phyloP scores from a whole-genome alignment of 2,113 vertebrate genomes.

The Chaetops frenatus region DNA sequence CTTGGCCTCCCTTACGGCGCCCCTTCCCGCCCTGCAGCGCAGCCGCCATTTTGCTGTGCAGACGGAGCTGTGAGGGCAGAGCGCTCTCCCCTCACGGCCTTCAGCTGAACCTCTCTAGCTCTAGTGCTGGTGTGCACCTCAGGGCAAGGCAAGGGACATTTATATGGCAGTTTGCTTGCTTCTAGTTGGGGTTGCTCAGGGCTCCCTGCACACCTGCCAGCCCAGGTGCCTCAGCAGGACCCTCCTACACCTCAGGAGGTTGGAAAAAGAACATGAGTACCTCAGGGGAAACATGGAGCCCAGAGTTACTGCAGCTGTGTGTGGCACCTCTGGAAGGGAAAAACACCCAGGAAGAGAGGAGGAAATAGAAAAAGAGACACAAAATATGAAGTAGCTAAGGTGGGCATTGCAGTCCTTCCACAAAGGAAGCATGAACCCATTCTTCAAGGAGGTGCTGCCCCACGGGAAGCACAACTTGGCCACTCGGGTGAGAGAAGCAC shows the following conservation, averaged over 20 bases:
- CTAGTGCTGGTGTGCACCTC: neutral
- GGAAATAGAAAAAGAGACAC: neutral
- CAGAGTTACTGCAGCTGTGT: neutral
- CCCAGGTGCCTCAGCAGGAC: accelerated
- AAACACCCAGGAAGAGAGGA: neutral
- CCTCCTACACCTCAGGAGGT: neutral
- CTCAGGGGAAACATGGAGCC: neutral
- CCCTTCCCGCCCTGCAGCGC: neutral
- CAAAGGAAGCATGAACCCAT: neutral
- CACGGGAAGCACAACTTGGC: neutral
- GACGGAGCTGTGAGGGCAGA: neutral
- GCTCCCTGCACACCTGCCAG: neutral
- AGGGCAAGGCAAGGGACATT: neutral
- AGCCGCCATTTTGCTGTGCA: neutral
- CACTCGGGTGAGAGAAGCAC: accelerated
- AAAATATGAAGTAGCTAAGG: neutral
- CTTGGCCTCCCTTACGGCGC: accelerated
- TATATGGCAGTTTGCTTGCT: neutral
- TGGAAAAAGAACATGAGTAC: neutral
- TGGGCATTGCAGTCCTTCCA: neutral
- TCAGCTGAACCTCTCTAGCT: neutral
- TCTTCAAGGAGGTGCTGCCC: neutral
- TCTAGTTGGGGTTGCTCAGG: accelerated
- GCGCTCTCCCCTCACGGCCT: accelerated
- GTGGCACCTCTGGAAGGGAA: neutral